phyloP scores from a whole-genome alignment of 2,113 vertebrate genomes.

The Notiomystis cincta region DNA sequence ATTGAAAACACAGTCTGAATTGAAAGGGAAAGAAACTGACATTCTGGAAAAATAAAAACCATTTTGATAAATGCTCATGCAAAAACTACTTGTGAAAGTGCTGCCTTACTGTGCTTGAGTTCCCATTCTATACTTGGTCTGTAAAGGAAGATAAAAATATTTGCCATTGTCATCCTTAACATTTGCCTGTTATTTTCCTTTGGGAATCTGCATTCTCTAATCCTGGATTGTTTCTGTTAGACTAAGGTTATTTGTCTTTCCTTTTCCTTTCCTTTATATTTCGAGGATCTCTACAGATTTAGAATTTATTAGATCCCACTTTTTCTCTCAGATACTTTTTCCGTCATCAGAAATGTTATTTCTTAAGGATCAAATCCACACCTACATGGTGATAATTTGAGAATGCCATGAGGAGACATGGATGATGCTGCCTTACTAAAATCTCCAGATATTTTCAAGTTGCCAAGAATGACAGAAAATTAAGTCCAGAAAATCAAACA shows the following conservation, averaged over 20 bases:
- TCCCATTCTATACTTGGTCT: not conserved
- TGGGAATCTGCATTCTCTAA: not conserved
- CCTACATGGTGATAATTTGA: not conserved
- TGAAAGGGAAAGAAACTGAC: not conserved
- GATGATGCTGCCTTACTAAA: not conserved
- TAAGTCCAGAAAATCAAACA: not conserved
- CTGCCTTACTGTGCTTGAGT: not conserved
- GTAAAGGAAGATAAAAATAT: not conserved
- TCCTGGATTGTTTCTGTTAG: not conserved
- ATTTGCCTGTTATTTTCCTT: not conserved
- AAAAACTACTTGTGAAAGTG: not conserved
- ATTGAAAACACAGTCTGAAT: not conserved
- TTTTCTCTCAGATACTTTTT: not conserved
- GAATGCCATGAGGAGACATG: not conserved
- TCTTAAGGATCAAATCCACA: not conserved
- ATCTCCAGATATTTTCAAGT: not conserved
- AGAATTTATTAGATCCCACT: not conserved
- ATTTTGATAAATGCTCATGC: not conserved
- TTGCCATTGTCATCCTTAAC: not conserved
- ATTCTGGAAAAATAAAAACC: not conserved
- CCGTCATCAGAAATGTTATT: not conserved
- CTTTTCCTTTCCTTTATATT: not conserved
- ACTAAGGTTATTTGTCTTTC: not conserved
- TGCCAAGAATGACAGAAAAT: not conserved
- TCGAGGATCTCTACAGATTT: not conserved